phyloP scores from a whole-genome alignment of 2,797 vertebrate species.

The Sciurus carolinensis region DNA sequence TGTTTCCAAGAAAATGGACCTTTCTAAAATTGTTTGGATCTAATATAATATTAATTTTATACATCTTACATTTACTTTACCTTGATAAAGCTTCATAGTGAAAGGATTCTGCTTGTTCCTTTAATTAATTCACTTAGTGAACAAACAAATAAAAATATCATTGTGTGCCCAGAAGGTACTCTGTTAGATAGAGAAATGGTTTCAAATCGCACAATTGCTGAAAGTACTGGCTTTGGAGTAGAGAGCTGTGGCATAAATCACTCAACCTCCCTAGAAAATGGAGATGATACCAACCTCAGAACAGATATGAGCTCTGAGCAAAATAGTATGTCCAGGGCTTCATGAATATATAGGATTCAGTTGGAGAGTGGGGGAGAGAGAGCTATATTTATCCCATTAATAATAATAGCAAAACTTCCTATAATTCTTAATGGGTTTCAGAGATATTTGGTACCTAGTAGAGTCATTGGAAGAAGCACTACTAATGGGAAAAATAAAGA shows the following conservation, averaged over 20 bases:
- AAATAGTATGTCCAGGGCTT: neutral
- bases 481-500: neutral
- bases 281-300: neutral
- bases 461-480: neutral
- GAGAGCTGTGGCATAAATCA: neutral
- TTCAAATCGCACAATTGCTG: neutral
- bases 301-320: neutral
- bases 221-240: neutral
- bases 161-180: neutral
- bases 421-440: neutral
- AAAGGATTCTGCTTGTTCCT: neutral
- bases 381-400: neutral
- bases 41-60: neutral
- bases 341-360: neutral
- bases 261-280: neutral
- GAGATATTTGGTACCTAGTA: neutral
- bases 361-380: fast-evolving
- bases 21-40: neutral
- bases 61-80: neutral
- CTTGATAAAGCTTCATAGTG: neutral
- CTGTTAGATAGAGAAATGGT: neutral
- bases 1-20: neutral
- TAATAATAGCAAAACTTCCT: neutral
- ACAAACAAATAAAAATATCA: neutral
- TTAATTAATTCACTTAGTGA: neutral